Evolutionary conservation across 2,113 vertebrate species (phyloP).

Genomic region (Hippocampus guttulatus): DNA sequence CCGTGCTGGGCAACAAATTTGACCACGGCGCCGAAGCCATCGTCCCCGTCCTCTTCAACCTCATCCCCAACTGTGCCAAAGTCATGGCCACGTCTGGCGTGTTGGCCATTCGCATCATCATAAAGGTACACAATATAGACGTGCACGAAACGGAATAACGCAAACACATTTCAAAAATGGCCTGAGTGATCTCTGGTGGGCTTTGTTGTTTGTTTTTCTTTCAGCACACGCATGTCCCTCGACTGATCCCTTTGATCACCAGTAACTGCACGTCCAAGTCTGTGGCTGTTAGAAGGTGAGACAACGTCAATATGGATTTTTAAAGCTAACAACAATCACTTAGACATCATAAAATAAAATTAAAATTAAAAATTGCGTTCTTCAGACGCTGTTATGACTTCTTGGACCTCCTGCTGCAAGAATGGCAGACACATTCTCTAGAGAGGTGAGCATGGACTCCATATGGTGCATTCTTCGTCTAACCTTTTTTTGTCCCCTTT

Average conservation of each 20-base stretch:
- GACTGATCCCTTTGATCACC: constrained; percentile 95
- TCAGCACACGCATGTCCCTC: constrained; percentile 94
- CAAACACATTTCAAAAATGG: neutral
- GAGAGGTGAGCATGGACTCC: constrained; percentile 67
- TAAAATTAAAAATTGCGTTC: neutral
- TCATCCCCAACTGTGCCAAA: constrained; percentile 97
- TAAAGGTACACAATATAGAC: constrained; percentile 72
- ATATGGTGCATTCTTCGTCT: neutral
- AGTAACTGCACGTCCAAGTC: constrained; percentile 97
- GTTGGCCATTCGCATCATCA: constrained; percentile 91
- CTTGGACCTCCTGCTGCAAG: constrained; percentile 74
- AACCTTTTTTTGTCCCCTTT: too few relatives aligned
- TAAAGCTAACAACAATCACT: neutral
- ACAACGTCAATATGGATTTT: neutral
- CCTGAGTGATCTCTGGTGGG: neutral
- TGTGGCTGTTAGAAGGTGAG: constrained; percentile 90
- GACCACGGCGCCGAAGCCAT: constrained; percentile 96
- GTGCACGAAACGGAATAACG: neutral
- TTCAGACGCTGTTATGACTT: constrained; percentile 76
- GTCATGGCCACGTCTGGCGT: constrained; percentile 94
- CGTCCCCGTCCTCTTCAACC: constrained; percentile 93
- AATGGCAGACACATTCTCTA: constrained; percentile 79
- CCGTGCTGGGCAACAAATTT: constrained; percentile 91
- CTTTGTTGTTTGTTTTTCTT: constrained; percentile 13
- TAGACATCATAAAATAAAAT: neutral